phyloP scores from a whole-genome alignment of 2,113 vertebrate genomes.

The Glareola pratincola region DNA sequence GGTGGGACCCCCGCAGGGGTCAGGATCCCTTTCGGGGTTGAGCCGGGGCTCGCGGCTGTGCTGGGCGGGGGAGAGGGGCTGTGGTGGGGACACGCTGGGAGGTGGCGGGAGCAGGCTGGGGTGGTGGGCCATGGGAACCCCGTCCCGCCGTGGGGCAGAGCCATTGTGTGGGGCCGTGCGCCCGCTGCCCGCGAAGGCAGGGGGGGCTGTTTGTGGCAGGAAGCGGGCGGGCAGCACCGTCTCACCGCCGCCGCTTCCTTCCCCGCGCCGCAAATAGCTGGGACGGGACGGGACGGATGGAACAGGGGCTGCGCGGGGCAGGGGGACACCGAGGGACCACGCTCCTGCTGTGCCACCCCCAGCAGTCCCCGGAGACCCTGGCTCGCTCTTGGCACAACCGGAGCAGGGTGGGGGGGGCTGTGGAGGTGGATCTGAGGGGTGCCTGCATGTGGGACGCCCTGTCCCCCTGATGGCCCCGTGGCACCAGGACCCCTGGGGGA shows the following conservation, averaged over 20 bases:
- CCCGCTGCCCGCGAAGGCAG: neutral
- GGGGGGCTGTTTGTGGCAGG: neutral
- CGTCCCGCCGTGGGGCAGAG: neutral
- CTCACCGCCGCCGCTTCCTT: neutral
- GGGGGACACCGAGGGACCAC: neutral
- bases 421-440: fast-evolving
- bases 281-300: neutral
- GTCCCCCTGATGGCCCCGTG: neutral
- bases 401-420: neutral
- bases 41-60: fast-evolving
- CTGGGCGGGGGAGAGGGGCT: neutral
- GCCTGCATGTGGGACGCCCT: fast-evolving
- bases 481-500: neutral
- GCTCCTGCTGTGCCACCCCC: neutral
- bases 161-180: neutral
- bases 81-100: no score
- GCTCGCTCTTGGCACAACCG: neutral
- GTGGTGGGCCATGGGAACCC: neutral
- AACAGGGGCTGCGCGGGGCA: neutral
- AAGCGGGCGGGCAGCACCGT: neutral
- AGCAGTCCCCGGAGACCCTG: neutral
- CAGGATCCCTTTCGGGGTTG: fast-evolving
- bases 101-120: neutral
- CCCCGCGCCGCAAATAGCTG: neutral
- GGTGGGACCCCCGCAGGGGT: neutral